A percentile compares a stretch with the other conserved stretches of the same genome.
phyloP scores from a whole-genome alignment of 1,140 invertebrate species.

The Zaprionus davidi region DNA sequence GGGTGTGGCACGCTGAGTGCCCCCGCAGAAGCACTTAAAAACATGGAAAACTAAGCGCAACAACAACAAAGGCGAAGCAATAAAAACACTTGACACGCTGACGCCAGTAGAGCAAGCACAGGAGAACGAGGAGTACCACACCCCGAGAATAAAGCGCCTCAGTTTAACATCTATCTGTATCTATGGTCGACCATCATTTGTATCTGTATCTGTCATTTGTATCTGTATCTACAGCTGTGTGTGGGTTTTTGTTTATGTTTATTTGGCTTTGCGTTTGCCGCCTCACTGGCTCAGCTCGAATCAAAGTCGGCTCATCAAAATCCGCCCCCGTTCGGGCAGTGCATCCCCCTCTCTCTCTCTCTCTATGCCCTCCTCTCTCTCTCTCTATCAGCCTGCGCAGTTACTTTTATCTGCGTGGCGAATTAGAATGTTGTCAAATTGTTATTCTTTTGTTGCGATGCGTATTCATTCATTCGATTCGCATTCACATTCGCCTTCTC shows the following conservation, averaged over 20 bases:
- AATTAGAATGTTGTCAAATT: slow-evolving; percentile 84
- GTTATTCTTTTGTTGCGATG: slow-evolving; percentile 82
- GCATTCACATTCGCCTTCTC: slow-evolving; percentile 58
- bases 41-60: slow-evolving; percentile 39
- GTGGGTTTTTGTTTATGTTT: slow-evolving; percentile 75
- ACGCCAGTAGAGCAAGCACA: slow-evolving; percentile 20
- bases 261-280: slow-evolving; percentile 81
- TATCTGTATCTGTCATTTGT: slow-evolving; percentile 27
- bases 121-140: slow-evolving; percentile 13
- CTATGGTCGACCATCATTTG: slow-evolving; percentile 18
- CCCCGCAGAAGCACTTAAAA: slow-evolving; percentile 62
- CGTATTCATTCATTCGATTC: slow-evolving; percentile 82
- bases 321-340: slow-evolving; percentile 18
- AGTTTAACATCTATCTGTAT: slow-evolving; percentile 27
- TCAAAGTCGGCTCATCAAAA: slow-evolving; percentile 60
- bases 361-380: neutral
- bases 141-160: neutral
- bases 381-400: slow-evolving; percentile 35
- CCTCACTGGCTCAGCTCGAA: slow-evolving; percentile 65
- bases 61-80: slow-evolving; percentile 52
- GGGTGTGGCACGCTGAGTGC: slow-evolving; percentile 20
- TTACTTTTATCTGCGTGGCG: slow-evolving; percentile 82
- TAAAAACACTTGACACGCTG: slow-evolving; percentile 78
- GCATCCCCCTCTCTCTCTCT: neutral
- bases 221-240: slow-evolving; percentile 26